Evolutionary conservation across 2,888 invertebrate species (phyloP), one percentile per base, ranked within the genome.

Genomic region (Uloborus plumipes): DNA sequence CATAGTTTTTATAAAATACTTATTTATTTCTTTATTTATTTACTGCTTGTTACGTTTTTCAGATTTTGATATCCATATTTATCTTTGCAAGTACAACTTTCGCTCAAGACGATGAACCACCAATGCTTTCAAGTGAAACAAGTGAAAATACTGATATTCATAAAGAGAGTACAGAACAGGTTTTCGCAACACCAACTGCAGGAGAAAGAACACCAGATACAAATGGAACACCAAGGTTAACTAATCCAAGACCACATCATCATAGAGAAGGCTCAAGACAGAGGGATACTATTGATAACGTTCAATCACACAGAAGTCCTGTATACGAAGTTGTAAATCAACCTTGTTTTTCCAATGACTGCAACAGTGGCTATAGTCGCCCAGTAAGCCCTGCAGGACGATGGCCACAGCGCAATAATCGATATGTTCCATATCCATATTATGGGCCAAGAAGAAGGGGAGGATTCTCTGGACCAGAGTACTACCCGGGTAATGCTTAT

Each of bases 291-390:
- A 31, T 50, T 14, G 80, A 74, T 15, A 74, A 64, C 15, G n/a
- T 70, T 20, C 69, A 64, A 20, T 58, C 65, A 31, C 70, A 81
- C 18, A 64, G 80, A 69, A 74, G 70, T 31, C 70, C 80, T 31
- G 80, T 81, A 13, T 74, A 81, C 51, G 80, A 74, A 50, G 70
- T 69, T n/a, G 65, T 81, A 9, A 81, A 55, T 26, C 69, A 81
- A 50, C 80, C 80, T 20, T 81, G 80, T 16, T 59, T 64, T 39
- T 70, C 80, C 18, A 53, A 62, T 15, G 74, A 70, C n/a, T 81
- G 80, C 18, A 51, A 61, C 26, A 62, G 67, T 20, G 71, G 58
- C 13, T 64, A 22, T 16, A 18, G 14, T 53, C 55, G 39, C 16
- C 53, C 53, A 58, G 50, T 20, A 15, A 53, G 20, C 6, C 31